These are phyloP conservation scores for Ephestia elutella DNA, from an alignment of 1,140 invertebrate species.

Conservation along the genomic window DNA sequence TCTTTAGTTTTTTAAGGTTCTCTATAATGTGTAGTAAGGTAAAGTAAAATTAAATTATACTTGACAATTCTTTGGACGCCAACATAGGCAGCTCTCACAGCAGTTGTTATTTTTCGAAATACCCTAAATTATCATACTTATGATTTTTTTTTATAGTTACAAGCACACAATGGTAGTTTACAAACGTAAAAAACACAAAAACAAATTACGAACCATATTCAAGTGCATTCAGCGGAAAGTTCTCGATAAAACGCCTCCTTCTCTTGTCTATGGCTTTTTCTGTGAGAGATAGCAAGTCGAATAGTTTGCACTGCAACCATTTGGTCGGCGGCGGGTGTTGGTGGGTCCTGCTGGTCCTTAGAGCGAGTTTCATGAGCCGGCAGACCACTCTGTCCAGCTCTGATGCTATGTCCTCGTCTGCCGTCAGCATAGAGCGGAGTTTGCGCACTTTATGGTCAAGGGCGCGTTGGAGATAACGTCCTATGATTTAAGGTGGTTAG, in stretches of 20 bases:
- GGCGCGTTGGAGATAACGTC: constrained; percentile 39
- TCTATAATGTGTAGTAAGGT: no score
- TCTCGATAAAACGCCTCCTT: constrained; percentile 37
- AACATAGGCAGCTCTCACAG: no score
- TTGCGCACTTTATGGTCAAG: constrained; percentile 50
- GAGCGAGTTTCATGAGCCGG: constrained; percentile 49
- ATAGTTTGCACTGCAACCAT: constrained; percentile 59
- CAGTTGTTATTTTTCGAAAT: no score
- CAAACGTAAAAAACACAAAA: not conserved
- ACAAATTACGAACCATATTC: constrained; percentile 26
- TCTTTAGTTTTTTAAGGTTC: no score
- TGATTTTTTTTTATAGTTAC: no score
- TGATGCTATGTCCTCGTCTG: constrained; percentile 47
- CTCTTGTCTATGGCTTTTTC: constrained; percentile 52
- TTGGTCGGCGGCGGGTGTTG: constrained; percentile 29
- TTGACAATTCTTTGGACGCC: no score
- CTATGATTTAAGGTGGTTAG: constrained; percentile 8
- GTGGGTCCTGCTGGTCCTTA: constrained; percentile 29
- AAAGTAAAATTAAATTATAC: no score
- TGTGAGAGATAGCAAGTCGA: constrained; percentile 51
- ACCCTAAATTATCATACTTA: no score
- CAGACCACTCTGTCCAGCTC: constrained; percentile 54
- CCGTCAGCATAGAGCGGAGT: constrained; percentile 39
- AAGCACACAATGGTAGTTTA: no score
- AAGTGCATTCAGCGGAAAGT: constrained; percentile 34